These are phyloP conservation scores for Malthinus flaveolus DNA, from an alignment of 2,888 invertebrate genomes.

Conservation along the genomic window DNA sequence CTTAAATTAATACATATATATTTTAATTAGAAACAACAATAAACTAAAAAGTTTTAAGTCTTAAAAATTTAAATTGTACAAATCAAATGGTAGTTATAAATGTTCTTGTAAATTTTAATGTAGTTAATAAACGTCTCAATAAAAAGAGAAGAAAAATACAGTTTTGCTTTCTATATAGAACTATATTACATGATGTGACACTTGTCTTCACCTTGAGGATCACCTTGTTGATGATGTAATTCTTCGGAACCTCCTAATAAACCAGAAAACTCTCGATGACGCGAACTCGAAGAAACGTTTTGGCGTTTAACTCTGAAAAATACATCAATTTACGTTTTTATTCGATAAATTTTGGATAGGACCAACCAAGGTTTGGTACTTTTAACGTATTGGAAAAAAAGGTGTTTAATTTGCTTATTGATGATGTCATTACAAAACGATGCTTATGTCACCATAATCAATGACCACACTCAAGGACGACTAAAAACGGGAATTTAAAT, in stretches of 20 bases:
- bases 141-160: background rate
- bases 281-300: conserved; percentile 55
- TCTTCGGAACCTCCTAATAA: conserved; percentile 55
- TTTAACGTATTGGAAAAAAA: too few relatives aligned
- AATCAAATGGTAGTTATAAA: background rate
- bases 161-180: background rate
- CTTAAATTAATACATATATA: background rate
- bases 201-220: conserved; percentile 59
- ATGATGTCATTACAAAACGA: conserved; percentile 10
- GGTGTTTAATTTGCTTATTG: background rate
- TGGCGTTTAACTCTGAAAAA: conserved; percentile 52
- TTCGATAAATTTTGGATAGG: too few relatives aligned
- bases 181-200: conserved; percentile 60
- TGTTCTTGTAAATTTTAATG: too few relatives aligned
- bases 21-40: background rate
- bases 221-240: conserved; percentile 59
- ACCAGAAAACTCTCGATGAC: conserved; percentile 58
- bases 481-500: background rate
- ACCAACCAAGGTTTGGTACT: too few relatives aligned
- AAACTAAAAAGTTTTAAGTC: background rate
- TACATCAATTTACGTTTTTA: too few relatives aligned
- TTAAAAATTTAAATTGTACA: background rate
- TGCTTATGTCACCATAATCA: conserved; percentile 2
- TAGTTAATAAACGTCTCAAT: too few relatives aligned
- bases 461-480: conserved; percentile 14